phyloP scores from a whole-genome alignment of 2,113 vertebrate genomes.

The Megaleporinus macrocephalus region DNA sequence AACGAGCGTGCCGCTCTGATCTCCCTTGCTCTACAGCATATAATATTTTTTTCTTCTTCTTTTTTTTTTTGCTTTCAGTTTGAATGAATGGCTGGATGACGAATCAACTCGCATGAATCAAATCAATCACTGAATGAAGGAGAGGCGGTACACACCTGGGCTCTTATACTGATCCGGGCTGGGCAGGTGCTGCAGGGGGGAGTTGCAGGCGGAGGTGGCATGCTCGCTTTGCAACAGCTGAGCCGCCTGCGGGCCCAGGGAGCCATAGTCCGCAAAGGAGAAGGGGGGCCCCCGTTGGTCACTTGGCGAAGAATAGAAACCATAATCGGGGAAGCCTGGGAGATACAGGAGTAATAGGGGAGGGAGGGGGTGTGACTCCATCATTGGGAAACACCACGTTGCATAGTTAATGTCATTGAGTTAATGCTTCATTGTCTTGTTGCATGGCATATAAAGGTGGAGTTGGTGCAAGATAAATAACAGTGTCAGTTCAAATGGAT shows the following conservation, averaged over 20 bases:
- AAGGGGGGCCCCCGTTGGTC: constrained; percentile 75
- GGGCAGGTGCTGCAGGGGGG: constrained; percentile 68
- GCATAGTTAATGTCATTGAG: constrained; percentile 57
- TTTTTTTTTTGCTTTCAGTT: constrained; percentile 12
- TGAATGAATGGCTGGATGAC: constrained; percentile 59
- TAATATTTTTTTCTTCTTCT: no score
- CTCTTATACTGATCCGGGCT: constrained; percentile 80
- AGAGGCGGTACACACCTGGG: constrained; percentile 78
- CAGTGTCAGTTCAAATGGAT: constrained; percentile 21
- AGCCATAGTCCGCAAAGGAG: constrained; percentile 79
- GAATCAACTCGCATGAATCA: constrained; percentile 55
- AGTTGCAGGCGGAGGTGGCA: constrained; percentile 77
- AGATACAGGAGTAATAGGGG: constrained; percentile 65
- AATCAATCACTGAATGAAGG: constrained; percentile 62
- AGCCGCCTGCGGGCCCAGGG: constrained; percentile 76
- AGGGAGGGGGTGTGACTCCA: constrained; percentile 58
- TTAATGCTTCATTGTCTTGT: constrained; percentile 42
- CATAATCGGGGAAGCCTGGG: constrained; percentile 76
- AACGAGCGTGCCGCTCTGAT: constrained; percentile 23
- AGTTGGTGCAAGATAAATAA: constrained; percentile 14
- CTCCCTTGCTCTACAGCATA: constrained; percentile 4
- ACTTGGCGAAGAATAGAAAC: constrained; percentile 77
- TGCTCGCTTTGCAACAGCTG: constrained; percentile 79
- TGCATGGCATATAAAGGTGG: constrained; percentile 43
- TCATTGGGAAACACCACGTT: constrained; percentile 67